Evolutionary conservation across 2,888 invertebrate genomes (phyloP).

Genomic region (Pardosa pseudoannulata): DNA sequence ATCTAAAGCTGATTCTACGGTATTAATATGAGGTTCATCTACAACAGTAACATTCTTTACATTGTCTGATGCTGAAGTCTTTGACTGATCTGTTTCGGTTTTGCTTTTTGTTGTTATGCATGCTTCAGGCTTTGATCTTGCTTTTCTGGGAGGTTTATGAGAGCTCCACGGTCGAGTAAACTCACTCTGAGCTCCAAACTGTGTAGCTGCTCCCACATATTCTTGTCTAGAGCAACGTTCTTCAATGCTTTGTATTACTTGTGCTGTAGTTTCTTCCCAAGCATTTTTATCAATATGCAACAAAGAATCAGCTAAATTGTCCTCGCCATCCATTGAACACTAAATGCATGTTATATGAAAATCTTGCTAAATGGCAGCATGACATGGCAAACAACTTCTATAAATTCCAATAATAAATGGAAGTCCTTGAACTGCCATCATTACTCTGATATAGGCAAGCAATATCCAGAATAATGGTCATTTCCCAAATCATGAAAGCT

Average conservation of each 20-base stretch:
- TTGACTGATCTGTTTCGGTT: constrained; percentile 30
- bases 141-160: constrained; percentile 30
- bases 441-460: constrained; percentile 19
- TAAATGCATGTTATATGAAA: constrained; percentile 56
- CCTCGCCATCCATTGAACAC: constrained; percentile 70
- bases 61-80: constrained; percentile 3
- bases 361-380: constrained; percentile 45
- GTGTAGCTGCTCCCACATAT: constrained; percentile 58
- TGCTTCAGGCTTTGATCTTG: constrained; percentile 29
- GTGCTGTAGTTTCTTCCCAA: constrained; percentile 69
- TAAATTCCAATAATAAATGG: not conserved
- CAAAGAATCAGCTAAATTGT: constrained; percentile 57
- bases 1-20: constrained; percentile 50
- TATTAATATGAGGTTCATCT: not conserved
- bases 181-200: constrained; percentile 66
- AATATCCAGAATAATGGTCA: not conserved
- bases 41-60: not conserved
- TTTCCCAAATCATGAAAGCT: not conserved
- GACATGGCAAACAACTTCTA: constrained; percentile 9
- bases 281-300: constrained; percentile 63
- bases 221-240: constrained; percentile 59
- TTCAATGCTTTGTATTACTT: constrained; percentile 68
- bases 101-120: constrained; percentile 15
- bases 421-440: constrained; percentile 13
- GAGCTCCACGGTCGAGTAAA: constrained; percentile 41